phyloP scores from a whole-genome alignment of 2,888 invertebrate genomes.

The Eupithecia inturbata region DNA sequence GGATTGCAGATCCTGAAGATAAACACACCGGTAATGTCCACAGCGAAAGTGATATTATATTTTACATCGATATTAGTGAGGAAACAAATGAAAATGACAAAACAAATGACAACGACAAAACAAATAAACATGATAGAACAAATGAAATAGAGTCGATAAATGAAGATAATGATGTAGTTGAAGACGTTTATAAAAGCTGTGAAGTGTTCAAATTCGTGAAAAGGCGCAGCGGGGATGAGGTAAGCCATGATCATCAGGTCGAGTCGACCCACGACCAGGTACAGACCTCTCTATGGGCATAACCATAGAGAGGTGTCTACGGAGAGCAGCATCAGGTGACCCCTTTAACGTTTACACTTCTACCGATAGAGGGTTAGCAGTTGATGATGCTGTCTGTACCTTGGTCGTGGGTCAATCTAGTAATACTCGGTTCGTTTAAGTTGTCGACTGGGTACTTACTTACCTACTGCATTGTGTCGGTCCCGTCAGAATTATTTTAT shows the following conservation, averaged over 20 bases:
- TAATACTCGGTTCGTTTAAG: no score
- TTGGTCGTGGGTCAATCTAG: no score
- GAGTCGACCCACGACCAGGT: no score
- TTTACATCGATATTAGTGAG: slow-evolving; percentile 26
- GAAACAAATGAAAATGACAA: slow-evolving; percentile 8
- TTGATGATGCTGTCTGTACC: no score
- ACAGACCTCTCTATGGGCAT: no score
- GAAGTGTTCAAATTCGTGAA: slow-evolving; percentile 20
- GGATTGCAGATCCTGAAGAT: slow-evolving; percentile 43
- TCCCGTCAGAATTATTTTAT: no score
- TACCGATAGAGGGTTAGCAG: no score
- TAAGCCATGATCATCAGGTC: not conserved
- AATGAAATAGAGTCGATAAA: not conserved
- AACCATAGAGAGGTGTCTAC: no score
- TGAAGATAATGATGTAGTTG: not conserved
- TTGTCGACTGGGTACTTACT: no score
- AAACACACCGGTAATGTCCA: slow-evolving; percentile 41
- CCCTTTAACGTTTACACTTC: no score
- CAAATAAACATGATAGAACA: not conserved
- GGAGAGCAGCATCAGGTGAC: no score
- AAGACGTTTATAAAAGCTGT: slow-evolving; percentile 4
- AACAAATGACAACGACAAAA: slow-evolving; percentile 6
- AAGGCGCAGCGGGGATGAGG: slow-evolving; percentile 1
- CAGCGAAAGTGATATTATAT: slow-evolving; percentile 19
- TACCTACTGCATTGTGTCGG: no score